Conservation (phyloP, 2,113 vertebrate species). For the Gorsachius goisagi region DNA sequence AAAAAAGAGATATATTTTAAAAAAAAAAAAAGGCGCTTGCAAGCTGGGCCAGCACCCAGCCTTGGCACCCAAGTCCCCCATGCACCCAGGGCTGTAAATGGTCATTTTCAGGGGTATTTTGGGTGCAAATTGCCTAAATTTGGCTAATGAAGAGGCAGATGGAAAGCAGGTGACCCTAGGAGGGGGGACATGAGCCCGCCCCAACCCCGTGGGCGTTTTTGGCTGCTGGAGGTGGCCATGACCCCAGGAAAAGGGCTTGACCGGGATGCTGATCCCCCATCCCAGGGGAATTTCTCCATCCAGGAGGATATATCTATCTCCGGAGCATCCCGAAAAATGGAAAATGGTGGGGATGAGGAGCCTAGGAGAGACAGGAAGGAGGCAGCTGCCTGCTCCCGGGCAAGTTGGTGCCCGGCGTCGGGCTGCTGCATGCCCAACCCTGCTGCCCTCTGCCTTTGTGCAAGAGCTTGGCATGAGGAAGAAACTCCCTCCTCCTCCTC, state of each 20-base stretch:
- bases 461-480: slow-evolving; percentile 25
- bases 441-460: not conserved
- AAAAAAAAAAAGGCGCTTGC: not conserved
- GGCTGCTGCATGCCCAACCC: not conserved
- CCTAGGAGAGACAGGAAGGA: not conserved
- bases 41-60: not conserved
- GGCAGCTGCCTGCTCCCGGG: not conserved
- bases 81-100: not conserved
- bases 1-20: not conserved
- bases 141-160: not conserved
- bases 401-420: not conserved
- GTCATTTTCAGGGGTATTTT: not conserved
- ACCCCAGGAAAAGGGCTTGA: not conserved
- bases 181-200: accelerated
- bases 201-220: accelerated
- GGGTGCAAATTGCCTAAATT: not conserved
- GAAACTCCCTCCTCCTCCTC: not conserved
- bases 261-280: accelerated
- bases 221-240: not conserved
- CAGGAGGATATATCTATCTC: not conserved
- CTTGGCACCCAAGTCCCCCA: not conserved
- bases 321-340: not conserved
- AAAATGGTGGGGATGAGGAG: not conserved
- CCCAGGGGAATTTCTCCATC: not conserved
- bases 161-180: accelerated